These are phyloP conservation scores for Oryzias celebensis DNA, from an alignment of 2,113 vertebrate species.

Conservation along the genomic window DNA sequence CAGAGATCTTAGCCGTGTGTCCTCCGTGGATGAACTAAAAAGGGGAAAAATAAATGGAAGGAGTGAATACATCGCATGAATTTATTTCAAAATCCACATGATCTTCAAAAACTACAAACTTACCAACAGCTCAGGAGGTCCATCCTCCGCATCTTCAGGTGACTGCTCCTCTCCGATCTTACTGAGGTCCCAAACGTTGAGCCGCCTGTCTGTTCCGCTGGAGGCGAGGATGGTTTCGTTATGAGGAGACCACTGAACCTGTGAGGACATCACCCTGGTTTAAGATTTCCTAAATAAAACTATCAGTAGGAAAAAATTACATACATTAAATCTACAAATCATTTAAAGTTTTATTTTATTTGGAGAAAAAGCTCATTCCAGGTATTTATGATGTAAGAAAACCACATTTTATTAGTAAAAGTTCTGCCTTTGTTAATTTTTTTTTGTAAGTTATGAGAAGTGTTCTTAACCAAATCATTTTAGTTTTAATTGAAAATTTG, in stretches of 20 bases:
- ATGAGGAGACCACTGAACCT: conserved; percentile 99
- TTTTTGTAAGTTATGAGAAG: no score
- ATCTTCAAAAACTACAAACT: conserved; percentile 20
- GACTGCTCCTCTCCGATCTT: conserved; percentile 99
- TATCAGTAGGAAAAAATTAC: no score
- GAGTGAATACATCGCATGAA: background rate
- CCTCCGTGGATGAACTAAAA: conserved; percentile 94
- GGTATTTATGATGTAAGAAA: no score
- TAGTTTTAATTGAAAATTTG: no score
- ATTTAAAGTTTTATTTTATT: no score
- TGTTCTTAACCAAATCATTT: no score
- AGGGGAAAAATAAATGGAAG: background rate
- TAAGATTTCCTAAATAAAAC: no score
- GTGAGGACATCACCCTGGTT: conserved; percentile 2
- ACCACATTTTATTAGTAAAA: no score
- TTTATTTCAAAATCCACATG: background rate
- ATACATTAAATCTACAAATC: no score
- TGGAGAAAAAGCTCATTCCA: no score
- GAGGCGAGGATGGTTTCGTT: conserved; percentile 98
- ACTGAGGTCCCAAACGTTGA: conserved; percentile 98
- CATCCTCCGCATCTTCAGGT: conserved; percentile 96
- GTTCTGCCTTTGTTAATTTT: no score
- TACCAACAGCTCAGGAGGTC: conserved; percentile 96
- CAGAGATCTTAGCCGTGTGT: conserved; percentile 97
- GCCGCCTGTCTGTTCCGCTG: conserved; percentile 93